phyloP scores from a whole-genome alignment of 2,113 vertebrate genomes.

The Stictonetta naevosa region DNA sequence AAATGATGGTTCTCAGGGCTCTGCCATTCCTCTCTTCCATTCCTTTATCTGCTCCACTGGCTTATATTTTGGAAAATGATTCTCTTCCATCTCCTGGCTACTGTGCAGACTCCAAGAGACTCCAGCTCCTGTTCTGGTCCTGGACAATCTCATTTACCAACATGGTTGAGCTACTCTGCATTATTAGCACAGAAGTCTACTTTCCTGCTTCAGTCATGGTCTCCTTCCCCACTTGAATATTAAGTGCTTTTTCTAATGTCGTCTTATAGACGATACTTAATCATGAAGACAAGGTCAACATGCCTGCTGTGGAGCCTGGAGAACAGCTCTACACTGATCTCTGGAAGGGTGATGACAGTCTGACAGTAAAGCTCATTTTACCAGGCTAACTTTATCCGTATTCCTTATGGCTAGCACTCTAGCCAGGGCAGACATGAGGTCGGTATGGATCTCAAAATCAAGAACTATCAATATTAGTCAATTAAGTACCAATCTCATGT shows the following conservation, averaged over 20 bases:
- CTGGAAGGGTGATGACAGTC: background rate
- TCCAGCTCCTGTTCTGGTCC: background rate
- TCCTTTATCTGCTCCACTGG: background rate
- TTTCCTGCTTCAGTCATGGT: background rate
- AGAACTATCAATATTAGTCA: background rate
- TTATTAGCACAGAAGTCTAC: background rate
- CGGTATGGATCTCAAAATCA: background rate
- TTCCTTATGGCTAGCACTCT: background rate
- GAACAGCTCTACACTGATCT: background rate
- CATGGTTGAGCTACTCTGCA: too few species aligned
- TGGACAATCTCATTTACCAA: background rate
- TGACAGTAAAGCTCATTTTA: background rate
- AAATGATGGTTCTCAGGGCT: background rate
- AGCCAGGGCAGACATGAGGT: background rate
- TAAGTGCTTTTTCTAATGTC: background rate
- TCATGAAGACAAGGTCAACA: background rate
- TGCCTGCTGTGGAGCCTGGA: background rate
- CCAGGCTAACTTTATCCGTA: background rate
- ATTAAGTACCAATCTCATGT: background rate
- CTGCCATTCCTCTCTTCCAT: background rate
- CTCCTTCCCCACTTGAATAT: background rate
- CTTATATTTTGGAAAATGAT: background rate
- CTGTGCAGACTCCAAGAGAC: background rate
- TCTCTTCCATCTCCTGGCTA: background rate
- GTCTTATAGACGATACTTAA: background rate